Evolutionary conservation across 2,797 vertebrate genomes (phyloP), one percentile per base, ranked within the genome.

Genomic region (Sebastolobus alascanus): DNA sequence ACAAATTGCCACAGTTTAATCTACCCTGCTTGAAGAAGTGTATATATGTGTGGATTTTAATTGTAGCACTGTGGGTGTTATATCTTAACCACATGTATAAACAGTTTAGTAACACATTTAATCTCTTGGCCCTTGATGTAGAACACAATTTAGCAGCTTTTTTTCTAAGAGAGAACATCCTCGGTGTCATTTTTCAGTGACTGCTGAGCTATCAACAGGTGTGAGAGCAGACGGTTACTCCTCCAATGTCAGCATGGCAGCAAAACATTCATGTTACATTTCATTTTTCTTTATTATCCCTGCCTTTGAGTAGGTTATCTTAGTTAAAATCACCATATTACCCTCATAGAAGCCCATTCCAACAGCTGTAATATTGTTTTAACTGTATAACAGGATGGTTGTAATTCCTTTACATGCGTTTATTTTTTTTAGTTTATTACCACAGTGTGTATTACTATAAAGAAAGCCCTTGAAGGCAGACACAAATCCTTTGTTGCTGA

Each of bases 151-250:
- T 1, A 56, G 10, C 25, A 20, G 63, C 8, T 61, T 77, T 11
- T 16, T 40, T 20, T 56, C 25, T 27, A 8, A 38, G 0, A 72
- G 20, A 40, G 5, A 65, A 38, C 35, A 58, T 73, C 27, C 3
- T 43, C 52, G 18, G 77, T 79, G 56, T 70, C 61, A 56, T 64
- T 75, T 83, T 85, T 82, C 73, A 74, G 35, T 60, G 33, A 69
- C 25, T 37, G 68, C 63, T 84, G 72, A 75, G 73, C 31, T 22
- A 2, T 43, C 35, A 58, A 93, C 94, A 93, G 89, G 93, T 95
- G 92, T 84, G 84, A 73, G 69, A 20, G 59, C 69, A 66, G 50
- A 54, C 75, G 22, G 60, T 27, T 40, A 67, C 37, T 68, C 8
- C 38, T 63, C 46, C 66, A 37, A 18, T 85, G 60, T 67, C 73